Evolutionary conservation across 2,888 invertebrate genomes (phyloP).

Genomic region (Agriopis aurantiaria): DNA sequence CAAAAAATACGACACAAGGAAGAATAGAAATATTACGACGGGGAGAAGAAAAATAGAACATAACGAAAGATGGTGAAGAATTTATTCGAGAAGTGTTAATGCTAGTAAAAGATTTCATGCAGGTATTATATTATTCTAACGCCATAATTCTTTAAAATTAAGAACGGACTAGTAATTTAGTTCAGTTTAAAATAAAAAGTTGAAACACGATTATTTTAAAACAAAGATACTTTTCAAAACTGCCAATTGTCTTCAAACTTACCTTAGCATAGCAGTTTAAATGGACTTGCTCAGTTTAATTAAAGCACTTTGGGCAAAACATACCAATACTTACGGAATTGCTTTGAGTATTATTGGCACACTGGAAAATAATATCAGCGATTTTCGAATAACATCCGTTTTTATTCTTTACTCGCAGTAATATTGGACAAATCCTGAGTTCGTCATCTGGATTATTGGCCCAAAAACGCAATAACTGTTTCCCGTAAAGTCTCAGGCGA

Average conservation of each 20-base stretch:
- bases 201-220: background rate
- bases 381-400: background rate
- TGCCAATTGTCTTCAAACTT: background rate
- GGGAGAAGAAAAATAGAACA: conserved; percentile 9
- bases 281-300: no score
- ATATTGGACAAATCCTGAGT: conserved; percentile 1
- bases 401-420: background rate
- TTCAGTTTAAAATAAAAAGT: conserved; percentile 11
- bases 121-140: conserved; percentile 6
- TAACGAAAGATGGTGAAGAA: conserved; percentile 17
- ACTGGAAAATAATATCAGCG: background rate
- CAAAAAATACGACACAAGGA: conserved; percentile 29
- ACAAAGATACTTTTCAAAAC: background rate
- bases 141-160: background rate
- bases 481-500: conserved; percentile 9
- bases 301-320: no score
- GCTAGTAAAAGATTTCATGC: conserved; percentile 11
- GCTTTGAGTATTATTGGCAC: background rate
- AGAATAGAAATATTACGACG: conserved; percentile 20
- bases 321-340: no score
- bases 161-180: background rate
- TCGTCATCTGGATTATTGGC: background rate
- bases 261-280: background rate
- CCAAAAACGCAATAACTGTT: conserved; percentile 6
- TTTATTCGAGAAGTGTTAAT: conserved; percentile 22